Conservation (phyloP, 2,113 vertebrate species). For the Pterocles burchelli region DNA sequence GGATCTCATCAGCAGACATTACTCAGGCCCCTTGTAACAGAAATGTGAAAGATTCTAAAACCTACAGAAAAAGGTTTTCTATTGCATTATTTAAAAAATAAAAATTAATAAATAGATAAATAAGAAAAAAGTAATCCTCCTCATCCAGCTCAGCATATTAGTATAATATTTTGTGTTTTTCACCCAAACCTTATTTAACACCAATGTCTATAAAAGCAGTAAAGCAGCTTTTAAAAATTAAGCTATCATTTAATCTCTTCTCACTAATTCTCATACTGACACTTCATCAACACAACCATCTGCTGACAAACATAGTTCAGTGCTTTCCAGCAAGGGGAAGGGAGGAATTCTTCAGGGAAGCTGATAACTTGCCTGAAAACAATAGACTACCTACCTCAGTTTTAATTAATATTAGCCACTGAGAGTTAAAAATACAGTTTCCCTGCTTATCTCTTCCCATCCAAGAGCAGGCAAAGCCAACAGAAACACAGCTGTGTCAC, state of each 20-base stretch:
- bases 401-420: background rate
- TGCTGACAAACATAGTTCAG: background rate
- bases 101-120: background rate
- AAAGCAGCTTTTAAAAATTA: background rate
- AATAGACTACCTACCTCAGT: background rate
- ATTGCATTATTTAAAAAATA: background rate
- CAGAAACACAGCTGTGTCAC: background rate
- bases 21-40: background rate
- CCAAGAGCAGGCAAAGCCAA: background rate
- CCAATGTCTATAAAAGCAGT: background rate
- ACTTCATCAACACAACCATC: background rate
- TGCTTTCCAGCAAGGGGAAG: background rate
- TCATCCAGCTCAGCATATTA: background rate
- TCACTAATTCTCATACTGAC: background rate
- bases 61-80: background rate
- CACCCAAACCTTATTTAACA: background rate
- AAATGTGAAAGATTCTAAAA: background rate
- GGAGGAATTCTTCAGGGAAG: background rate
- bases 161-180: background rate
- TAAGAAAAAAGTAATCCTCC: background rate
- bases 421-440: background rate
- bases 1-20: background rate
- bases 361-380: background rate
- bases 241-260: background rate
- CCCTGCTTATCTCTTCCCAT: background rate